These are phyloP conservation scores for Sander lucioperca DNA, from an alignment of 2,113 vertebrate genomes.

Conservation along the genomic window DNA sequence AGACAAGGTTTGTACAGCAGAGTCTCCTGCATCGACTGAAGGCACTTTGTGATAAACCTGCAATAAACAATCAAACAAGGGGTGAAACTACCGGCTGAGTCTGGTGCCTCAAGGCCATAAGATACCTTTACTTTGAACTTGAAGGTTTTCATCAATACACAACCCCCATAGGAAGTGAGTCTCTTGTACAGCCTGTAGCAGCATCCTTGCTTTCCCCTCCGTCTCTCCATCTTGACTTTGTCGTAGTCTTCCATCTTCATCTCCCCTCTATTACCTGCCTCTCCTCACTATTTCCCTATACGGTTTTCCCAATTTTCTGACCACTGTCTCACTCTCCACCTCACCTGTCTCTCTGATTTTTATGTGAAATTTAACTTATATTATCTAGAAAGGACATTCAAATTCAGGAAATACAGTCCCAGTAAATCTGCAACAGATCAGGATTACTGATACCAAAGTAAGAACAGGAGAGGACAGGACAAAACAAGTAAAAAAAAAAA, in stretches of 20 bases:
- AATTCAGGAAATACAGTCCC: conserved; percentile 11
- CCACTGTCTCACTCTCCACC: conserved; percentile 4
- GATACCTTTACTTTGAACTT: conserved; percentile 53
- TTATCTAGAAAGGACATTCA: not conserved
- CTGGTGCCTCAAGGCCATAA: conserved; percentile 59
- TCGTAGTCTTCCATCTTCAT: conserved; percentile 35
- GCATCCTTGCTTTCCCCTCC: conserved; percentile 22
- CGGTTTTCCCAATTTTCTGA: conserved; percentile 4
- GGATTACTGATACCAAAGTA: conserved; percentile 4
- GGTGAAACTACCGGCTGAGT: conserved; percentile 31
- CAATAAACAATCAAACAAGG: conserved; percentile 58
- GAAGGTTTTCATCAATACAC: conserved; percentile 64
- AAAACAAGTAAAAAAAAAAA: conserved; percentile 19
- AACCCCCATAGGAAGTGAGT: conserved; percentile 29
- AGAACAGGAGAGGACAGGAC: conserved; percentile 10
- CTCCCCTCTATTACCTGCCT: conserved; percentile 6
- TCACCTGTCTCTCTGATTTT: conserved; percentile 13
- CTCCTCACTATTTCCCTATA: conserved; percentile 21
- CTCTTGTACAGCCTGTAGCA: conserved; percentile 46
- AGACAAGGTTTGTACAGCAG: conserved; percentile 16
- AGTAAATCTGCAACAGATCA: conserved; percentile 13
- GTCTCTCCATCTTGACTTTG: conserved; percentile 41
- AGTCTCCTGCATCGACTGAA: conserved; percentile 24
- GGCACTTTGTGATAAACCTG: conserved; percentile 50
- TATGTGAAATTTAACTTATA: conserved; percentile 13